Base-by-base conservation (phyloP, 92 coral and sea anemone species). In the Chrysogorgia sp. region DNA sequence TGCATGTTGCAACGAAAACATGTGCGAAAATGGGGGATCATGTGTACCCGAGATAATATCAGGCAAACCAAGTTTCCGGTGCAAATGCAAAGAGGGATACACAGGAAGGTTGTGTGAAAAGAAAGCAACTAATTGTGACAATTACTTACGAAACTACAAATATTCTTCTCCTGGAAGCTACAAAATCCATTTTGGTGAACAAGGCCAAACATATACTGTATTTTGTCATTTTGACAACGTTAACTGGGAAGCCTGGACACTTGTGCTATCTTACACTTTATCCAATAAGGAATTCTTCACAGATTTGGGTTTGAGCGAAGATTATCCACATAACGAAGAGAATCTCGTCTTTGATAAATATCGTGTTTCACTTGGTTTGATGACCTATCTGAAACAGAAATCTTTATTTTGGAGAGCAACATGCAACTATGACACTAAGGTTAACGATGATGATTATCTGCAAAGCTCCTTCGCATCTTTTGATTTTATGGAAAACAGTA, bases 341-440 rank as follows among this genome's bases (percentile, higher is more conserved):
- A 33, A 23, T 32, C 19, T 17, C 2, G 48, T 34, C 28, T 64
- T 40, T 26, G 22, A 17, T 13, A 45, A 40, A 10, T 64, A 64
- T 6, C 71, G 71, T 64, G 29, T 28, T 22, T 64, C 71, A 20
- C 40, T 34, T 40, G 15, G 47, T 20, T 45, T 40, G 71, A 64
- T 64, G 71, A n/a, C 34, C 1, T 64, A 22, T 30, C 20, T 64
- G 20, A 40, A 33, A 4, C 1, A 40, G 25, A 10, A 29, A 13
- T 64, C 71, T 26, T 29, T 45, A 23, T 2, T 20, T 30, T 64
- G 71, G 71, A 40, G 71, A 40, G 71, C 47, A 14, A 64, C 71
- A 4, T 64, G 71, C 26, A 64, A 64, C 71, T 64, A 29, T 28
- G 48, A 64, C 47, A 64, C 71, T 1, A 47, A 47, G 14, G 53